phyloP scores from a whole-genome alignment of 2,113 vertebrate genomes.

The Sprattus sprattus region DNA sequence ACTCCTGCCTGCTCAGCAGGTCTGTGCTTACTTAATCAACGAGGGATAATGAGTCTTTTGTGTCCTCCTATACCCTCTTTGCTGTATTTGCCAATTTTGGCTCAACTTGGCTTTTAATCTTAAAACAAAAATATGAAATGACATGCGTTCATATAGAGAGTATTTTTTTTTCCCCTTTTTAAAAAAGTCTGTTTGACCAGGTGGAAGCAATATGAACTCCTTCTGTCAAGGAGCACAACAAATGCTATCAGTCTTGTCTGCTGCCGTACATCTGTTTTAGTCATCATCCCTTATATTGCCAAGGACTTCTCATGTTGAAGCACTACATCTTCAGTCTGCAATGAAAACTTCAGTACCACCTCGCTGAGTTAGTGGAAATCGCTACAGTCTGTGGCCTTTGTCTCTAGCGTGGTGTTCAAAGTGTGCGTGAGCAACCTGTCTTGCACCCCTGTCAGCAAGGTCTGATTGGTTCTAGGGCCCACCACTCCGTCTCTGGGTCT shows the following conservation, averaged over 20 bases:
- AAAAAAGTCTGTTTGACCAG: background rate
- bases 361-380: background rate
- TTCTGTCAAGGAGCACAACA: background rate
- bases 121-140: background rate
- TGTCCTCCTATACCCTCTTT: background rate
- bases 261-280: background rate
- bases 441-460: background rate
- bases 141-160: background rate
- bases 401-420: background rate
- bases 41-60: background rate
- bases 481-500: background rate
- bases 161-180: background rate
- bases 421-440: background rate
- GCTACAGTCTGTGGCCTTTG: background rate
- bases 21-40: background rate
- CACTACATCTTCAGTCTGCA: background rate
- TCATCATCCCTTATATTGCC: background rate
- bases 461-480: background rate
- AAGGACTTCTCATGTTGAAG: background rate
- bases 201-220: background rate
- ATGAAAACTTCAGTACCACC: background rate
- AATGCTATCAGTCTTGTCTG: conserved; percentile 7
- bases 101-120: background rate
- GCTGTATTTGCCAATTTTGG: background rate
- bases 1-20: background rate